Evolutionary conservation across 23 tunicate species (phyloP).

Genomic region (Phallusia fumigata): DNA sequence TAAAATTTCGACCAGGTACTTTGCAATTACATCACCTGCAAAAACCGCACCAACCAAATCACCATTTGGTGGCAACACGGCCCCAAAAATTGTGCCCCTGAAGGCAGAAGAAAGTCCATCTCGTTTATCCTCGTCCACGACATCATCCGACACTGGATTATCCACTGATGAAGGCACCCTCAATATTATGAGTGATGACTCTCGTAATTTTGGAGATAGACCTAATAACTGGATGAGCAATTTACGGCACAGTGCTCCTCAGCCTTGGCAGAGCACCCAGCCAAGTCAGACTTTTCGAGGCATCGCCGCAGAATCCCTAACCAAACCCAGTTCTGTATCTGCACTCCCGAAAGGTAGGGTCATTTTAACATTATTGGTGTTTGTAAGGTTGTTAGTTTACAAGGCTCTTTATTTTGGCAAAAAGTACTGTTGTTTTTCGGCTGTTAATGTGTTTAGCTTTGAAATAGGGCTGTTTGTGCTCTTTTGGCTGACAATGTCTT

Average conservation of each 20-base stretch:
- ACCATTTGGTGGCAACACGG: neutral
- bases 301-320: constrained; percentile 35
- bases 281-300: constrained; percentile 11
- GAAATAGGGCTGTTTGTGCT: too few relatives aligned
- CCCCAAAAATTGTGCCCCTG: constrained; percentile 9
- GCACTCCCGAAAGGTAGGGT: neutral
- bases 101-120: constrained; percentile 3
- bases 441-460: too few relatives aligned
- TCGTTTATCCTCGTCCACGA: constrained; percentile 24
- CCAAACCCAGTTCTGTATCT: constrained; percentile 35
- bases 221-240: neutral
- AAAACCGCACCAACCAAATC: constrained; percentile 23
- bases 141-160: constrained; percentile 33
- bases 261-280: constrained; percentile 8
- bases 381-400: too few relatives aligned
- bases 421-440: too few relatives aligned
- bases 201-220: neutral
- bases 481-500: too few relatives aligned
- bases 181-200: constrained; percentile 19
- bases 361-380: too few relatives aligned
- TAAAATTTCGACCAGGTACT: constrained; percentile 32
- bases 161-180: constrained; percentile 42
- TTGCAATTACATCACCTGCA: constrained; percentile 81
- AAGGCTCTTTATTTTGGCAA: too few relatives aligned
- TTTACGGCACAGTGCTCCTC: neutral